Base-by-base conservation (phyloP, 2,113 vertebrate genomes). In the Tragelaphus scriptus region DNA sequence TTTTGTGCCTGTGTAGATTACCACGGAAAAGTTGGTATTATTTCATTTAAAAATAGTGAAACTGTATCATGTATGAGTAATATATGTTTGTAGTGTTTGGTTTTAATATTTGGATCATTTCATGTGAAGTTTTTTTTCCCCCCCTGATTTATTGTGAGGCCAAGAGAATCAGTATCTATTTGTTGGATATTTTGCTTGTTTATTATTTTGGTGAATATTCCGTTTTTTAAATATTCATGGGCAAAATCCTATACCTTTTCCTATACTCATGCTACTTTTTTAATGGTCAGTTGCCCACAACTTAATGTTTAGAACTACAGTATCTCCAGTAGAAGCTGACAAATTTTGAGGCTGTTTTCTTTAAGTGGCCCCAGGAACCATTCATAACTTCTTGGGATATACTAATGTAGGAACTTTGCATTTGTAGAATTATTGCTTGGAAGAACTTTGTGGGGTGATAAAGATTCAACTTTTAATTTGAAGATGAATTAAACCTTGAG, bases 51-150 rank as follows among this genome's bases (percentile, higher is more conserved):
- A 47, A 63, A 23, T 11, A 15, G 68, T 30, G 56, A 47, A 80
- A 51, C 65, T 47, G 9, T 53, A 36, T 93, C 47, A 30, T 28
- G 25, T 25, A 12, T 85, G 26, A 65, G 13, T 17, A 55, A 4
- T 28, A 28, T 12, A 28, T 51, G 0, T 32, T 12, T 8, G 14
- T 40, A n/a, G 71, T 49, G 15, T 56, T 55, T 44, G 6, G 3
- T 63, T 19, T n/a, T 63, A 71, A 25, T 32, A 58, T 82, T 32
- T 30, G 6, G 40, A 44, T 21, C 9, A n/a, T 32, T 53, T 88
- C 8, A 23, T 2, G 4, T 61, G 55, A 58, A 36, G 13, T n/a
- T 10, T 2, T 2, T 1, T 0, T 7, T 3, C 11, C 12, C 11
- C 25, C 19, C 32, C 25, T 0, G 2, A 30, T 40, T 44, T 6